Evolutionary conservation across 2,888 invertebrate species (phyloP), one percentile per base, ranked within the genome.

Genomic region (Macrophya annulata): DNA sequence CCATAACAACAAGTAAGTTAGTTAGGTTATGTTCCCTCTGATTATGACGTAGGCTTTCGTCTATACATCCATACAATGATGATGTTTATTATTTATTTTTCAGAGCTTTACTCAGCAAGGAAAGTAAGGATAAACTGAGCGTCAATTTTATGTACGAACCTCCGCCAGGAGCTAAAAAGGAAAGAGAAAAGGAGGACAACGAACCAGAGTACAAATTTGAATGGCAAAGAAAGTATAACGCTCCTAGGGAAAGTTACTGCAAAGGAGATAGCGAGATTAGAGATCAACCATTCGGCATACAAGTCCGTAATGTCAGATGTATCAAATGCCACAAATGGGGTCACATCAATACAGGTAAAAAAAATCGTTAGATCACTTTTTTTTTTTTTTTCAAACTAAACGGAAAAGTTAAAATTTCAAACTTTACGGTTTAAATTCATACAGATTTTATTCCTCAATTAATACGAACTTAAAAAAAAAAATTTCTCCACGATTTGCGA

Each of bases 241-340:
- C 99, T 6, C 99, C 99, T 0, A 95, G 99, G 93, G 99, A 99
- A 94, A 98, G 98, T 90, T 99, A 99, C 93, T 99, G 99, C 90
- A 99, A 99, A 93, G 98, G 98, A 25, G 99, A 99, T 93, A 98
- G 98, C 87, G 98, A 98, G 93, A 99, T 99, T 90, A 95, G 98
- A 86, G 99, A 99, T 94, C 99, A 99, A 93, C 99, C 99, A 0
- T 99, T 99, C 95, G 99, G 99, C 59, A 99, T 99, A 90, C 96
- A 99, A 94, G 99, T 99, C 3, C 95, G 99, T 84, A 99, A 99
- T 94, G 99, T 99, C 0, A 96, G 99, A 51, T 99, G 99, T 91
- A 98, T 99, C 86, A 99, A 99, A 93, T 99, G 99, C 92, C 98
- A 99, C 93, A 99, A 99, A 93, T 99, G 99, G 99, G 99, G 99